A percentile compares a stretch with the other conserved stretches of the same genome.
These are phyloP conservation scores for Achlya flavicornis DNA, from an alignment of 2,888 invertebrate genomes.

Conservation along the genomic window DNA sequence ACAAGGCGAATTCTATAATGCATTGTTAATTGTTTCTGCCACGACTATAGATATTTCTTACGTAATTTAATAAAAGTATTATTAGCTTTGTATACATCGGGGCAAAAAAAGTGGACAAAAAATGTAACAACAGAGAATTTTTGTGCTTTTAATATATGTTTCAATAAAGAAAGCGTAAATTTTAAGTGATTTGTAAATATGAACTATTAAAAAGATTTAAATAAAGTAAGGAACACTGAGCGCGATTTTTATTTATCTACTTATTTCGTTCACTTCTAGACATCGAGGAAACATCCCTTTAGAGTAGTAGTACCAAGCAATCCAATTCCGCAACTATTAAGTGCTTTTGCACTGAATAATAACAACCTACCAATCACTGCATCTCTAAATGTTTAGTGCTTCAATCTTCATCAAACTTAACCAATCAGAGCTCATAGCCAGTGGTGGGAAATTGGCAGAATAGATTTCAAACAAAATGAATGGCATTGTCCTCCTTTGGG, in stretches of 20 bases:
- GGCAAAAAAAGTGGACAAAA: neutral
- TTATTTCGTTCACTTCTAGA: neutral
- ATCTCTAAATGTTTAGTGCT: too few species aligned
- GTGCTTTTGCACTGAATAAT: too few species aligned
- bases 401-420: too few species aligned
- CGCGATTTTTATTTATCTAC: neutral
- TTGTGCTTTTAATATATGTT: neutral
- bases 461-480: too few species aligned
- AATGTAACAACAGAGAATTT: neutral
- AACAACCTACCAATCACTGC: too few species aligned
- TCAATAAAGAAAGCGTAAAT: neutral
- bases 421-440: too few species aligned
- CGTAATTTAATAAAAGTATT: neutral
- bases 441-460: too few species aligned
- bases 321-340: too few species aligned
- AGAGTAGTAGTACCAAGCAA: too few species aligned
- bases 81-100: neutral
- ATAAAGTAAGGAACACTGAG: neutral
- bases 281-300: too few species aligned
- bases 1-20: neutral
- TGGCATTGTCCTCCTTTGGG: neutral
- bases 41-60: neutral
- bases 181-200: conserved; percentile 5
- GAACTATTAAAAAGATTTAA: neutral
- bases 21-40: neutral